Conservation (phyloP, 2,113 vertebrate species). For the Labrus mixtus region DNA sequence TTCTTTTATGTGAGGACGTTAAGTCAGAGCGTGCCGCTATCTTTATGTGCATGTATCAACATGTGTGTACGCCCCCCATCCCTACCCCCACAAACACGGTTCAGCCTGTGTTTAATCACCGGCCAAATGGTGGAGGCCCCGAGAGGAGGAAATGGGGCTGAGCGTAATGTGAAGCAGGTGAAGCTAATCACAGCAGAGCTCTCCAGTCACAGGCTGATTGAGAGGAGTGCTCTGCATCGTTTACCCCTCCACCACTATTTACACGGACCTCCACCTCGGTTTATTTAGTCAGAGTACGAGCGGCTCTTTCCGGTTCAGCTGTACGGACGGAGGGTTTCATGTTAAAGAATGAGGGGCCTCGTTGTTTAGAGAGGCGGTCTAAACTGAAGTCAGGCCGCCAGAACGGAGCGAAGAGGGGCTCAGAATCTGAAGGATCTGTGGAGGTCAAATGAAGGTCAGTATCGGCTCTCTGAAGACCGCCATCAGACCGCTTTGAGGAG, state of each 20-base stretch:
- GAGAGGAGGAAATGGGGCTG: background rate
- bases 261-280: background rate
- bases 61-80: background rate
- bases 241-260: constrained; percentile 27
- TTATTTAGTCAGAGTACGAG: constrained; percentile 4
- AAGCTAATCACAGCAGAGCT: constrained; percentile 23
- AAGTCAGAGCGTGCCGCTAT: background rate
- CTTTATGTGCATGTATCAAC: background rate
- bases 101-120: constrained; percentile 39
- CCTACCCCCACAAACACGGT: constrained; percentile 3
- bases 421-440: background rate
- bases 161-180: constrained; percentile 44
- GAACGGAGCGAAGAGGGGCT: background rate
- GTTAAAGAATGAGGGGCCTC: constrained; percentile 19
- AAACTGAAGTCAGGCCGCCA: background rate
- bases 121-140: constrained; percentile 18
- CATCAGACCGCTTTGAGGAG: too few relatives aligned
- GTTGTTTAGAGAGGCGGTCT: constrained; percentile 10
- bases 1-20: background rate
- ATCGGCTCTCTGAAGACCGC: too few relatives aligned
- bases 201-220: constrained; percentile 22
- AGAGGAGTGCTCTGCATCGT: constrained; percentile 6
- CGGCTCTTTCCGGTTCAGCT: background rate
- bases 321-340: background rate
- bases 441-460: background rate